Evolutionary conservation across 2,113 vertebrate species (phyloP).

Genomic region (Phrynocephalus versicolor): DNA sequence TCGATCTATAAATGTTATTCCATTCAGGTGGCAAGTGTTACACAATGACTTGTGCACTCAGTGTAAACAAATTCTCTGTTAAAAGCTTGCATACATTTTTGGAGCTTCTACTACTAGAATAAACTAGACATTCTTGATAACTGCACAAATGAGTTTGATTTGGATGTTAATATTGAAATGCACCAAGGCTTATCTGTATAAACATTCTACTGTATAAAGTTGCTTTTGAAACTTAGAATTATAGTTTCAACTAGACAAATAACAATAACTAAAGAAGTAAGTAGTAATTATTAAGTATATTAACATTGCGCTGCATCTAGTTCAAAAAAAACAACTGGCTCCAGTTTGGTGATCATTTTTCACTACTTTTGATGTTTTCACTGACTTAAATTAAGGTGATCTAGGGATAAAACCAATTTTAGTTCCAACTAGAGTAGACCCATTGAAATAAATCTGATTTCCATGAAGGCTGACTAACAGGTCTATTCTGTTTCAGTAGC

Average conservation of each 20-base stretch:
- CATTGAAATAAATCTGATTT: too few species aligned
- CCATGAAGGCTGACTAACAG: too few species aligned
- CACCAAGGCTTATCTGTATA: not conserved
- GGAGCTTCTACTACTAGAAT: not conserved
- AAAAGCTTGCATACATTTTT: not conserved
- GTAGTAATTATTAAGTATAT: not conserved
- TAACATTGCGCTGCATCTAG: not conserved
- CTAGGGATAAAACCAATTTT: not conserved
- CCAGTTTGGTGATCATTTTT: not conserved
- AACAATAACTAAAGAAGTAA: not conserved
- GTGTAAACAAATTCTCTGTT: not conserved
- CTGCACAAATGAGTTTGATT: not conserved
- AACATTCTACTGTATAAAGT: not conserved
- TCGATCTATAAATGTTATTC: constrained; percentile 19
- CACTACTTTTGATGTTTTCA: not conserved
- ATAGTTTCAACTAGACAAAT: constrained; percentile 60
- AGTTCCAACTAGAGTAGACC: too few species aligned
- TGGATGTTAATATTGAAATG: not conserved
- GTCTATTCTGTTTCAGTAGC: too few species aligned
- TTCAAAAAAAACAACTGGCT: not conserved
- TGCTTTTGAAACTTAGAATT: not conserved
- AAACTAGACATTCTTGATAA: not conserved
- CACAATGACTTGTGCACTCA: not conserved
- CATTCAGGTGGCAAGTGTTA: constrained; percentile 27
- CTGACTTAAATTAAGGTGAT: not conserved